Conservation (phyloP, 1,140 invertebrate genomes). For the Solenopsis invicta region DNA sequence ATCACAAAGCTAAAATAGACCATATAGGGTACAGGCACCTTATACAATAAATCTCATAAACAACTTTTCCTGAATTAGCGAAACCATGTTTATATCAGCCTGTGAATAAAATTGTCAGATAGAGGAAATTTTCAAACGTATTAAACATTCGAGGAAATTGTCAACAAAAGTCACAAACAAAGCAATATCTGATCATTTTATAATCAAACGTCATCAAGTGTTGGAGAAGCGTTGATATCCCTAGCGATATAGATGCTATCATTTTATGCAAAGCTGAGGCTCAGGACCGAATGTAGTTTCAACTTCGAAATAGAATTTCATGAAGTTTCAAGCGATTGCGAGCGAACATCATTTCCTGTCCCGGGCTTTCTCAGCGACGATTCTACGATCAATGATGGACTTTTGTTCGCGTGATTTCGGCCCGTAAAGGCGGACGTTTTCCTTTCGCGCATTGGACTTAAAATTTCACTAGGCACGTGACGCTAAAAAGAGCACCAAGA, state of each 20-base stretch:
- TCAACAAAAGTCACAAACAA: constrained; percentile 16
- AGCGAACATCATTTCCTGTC: constrained; percentile 58
- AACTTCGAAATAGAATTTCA: constrained; percentile 63
- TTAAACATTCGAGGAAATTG: background rate
- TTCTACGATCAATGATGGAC: constrained; percentile 28
- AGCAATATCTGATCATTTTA: constrained; percentile 22
- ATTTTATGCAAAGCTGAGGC: constrained; percentile 53
- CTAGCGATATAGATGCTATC: constrained; percentile 51
- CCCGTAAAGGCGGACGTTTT: constrained; percentile 47
- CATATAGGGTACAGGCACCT: no score
- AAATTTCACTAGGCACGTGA: constrained; percentile 60
- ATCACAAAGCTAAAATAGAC: no score
- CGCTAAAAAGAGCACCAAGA: background rate
- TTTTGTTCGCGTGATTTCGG: constrained; percentile 59
- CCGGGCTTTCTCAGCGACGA: constrained; percentile 36
- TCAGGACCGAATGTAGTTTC: constrained; percentile 41
- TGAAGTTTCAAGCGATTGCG: constrained; percentile 58
- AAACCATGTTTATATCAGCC: background rate
- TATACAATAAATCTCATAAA: background rate
- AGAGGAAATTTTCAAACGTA: background rate
- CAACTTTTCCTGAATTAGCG: background rate
- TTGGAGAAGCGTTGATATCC: constrained; percentile 12
- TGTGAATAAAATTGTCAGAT: background rate
- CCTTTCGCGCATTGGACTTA: constrained; percentile 50
- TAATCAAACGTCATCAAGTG: constrained; percentile 49